Evolutionary conservation across 2,888 invertebrate species (phyloP), one percentile per base, ranked within the genome.

Genomic region (Caenorhabditis becei): DNA sequence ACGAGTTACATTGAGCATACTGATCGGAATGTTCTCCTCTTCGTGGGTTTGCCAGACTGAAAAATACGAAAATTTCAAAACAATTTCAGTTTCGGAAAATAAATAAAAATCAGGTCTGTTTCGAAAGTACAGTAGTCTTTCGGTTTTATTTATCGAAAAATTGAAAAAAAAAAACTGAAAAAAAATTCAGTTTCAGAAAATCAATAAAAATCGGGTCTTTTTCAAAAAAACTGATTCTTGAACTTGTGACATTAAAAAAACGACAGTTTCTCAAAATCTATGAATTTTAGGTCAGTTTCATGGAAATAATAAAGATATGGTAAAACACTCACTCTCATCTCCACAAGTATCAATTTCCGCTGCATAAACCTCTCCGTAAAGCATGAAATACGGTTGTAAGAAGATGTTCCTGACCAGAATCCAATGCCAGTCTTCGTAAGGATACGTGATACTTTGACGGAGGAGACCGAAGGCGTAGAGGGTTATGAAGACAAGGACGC

Each of bases 291-390:
- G n/a, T n/a, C n/a, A n/a, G n/a, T n/a, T n/a, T n/a, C n/a, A n/a
- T n/a, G n/a, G n/a, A n/a, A n/a, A n/a, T n/a, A n/a, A n/a, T n/a
- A n/a, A n/a, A n/a, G n/a, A n/a, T n/a, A n/a, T n/a, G n/a, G n/a
- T n/a, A n/a, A n/a, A n/a, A n/a, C 24, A 66, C 79, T 24, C 28
- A 88, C 88, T 84, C 81, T 88, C 87, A 69, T 91, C 90, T 23
- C 89, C 90, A 65, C 91, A 91, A 8, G 85, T 86, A 93, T 97
- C 96, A 91, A 98, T 98, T 91, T 95, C 95, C 90, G 95, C 95
- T 41, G 97, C 97, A 92, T 97, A 98, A 87, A 98, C 93, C 93
- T 99, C 98, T 90, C 99, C 98, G 92, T 99, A 99, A 92, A 99
- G 94, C 98, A 98, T 99, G 93, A 97, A 98, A 93, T 99, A 99